Evolutionary conservation across 2,113 vertebrate species (phyloP).

Genomic region (Zapornia atra): DNA sequence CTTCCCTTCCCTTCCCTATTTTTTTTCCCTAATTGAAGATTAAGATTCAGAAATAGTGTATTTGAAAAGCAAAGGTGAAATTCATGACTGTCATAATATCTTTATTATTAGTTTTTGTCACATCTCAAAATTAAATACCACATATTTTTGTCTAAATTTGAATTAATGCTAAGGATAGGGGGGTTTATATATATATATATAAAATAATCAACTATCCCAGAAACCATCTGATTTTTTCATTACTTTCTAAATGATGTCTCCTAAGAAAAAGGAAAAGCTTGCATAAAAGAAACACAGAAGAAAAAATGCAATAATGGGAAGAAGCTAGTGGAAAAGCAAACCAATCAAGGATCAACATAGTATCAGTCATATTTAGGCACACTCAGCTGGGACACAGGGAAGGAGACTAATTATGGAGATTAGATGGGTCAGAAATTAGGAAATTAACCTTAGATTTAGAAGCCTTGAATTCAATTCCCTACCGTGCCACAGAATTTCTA

Average conservation of each 20-base stretch:
- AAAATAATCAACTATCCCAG: not conserved
- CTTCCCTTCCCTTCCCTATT: not conserved
- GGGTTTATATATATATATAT: too few relatives aligned
- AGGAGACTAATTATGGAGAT: not conserved
- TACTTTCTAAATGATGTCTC: not conserved
- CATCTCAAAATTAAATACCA: not conserved
- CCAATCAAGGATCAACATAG: not conserved
- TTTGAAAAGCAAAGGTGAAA: not conserved
- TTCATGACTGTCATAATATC: not conserved
- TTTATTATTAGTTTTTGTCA: not conserved
- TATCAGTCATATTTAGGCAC: not conserved
- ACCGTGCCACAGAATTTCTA: not conserved
- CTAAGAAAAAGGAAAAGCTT: not conserved
- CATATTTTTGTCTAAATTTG: not conserved
- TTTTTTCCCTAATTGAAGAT: not conserved
- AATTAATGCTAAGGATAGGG: not conserved
- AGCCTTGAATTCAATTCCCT: not conserved
- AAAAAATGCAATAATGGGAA: not conserved
- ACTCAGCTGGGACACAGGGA: not conserved
- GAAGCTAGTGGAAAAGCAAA: not conserved
- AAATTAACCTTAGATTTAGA: slow-evolving; percentile 36
- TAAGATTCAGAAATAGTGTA: not conserved
- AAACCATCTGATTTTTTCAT: not conserved
- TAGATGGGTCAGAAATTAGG: not conserved
- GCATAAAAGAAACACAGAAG: not conserved